Evolutionary conservation across 2,888 invertebrate genomes (phyloP).

Genomic region (Drosophila lutescens): DNA sequence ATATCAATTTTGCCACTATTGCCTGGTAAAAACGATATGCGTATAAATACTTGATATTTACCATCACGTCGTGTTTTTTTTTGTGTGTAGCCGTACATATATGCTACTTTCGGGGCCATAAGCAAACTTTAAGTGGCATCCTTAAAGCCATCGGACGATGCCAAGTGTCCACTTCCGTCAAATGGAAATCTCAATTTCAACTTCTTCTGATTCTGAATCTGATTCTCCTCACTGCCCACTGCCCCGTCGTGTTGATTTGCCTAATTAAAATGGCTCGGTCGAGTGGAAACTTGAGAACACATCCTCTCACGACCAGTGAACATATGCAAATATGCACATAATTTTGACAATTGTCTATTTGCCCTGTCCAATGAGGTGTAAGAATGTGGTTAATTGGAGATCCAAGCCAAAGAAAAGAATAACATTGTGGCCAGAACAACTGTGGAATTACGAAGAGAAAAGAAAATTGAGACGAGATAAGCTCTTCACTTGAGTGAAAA

Average conservation of each 20-base stretch:
- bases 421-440: conserved; percentile 1
- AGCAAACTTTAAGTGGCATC: conserved; percentile 13
- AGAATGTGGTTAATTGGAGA: conserved; percentile 13
- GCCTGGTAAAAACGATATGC: too few species aligned
- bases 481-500: too few species aligned
- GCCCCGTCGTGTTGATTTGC: conserved; percentile 34
- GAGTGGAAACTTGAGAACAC: conserved; percentile 34
- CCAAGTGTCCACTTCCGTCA: conserved; percentile 35
- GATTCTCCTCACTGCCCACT: not conserved
- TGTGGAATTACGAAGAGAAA: too few species aligned
- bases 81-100: not conserved
- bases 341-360: conserved; percentile 3
- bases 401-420: not conserved
- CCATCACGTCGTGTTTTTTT: too few species aligned
- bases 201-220: conserved; percentile 2
- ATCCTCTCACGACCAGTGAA: conserved; percentile 4
- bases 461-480: too few species aligned
- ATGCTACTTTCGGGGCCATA: not conserved
- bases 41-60: too few species aligned
- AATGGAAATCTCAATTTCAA: conserved; percentile 34
- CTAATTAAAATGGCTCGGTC: conserved; percentile 40
- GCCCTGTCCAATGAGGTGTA: conserved; percentile 25
- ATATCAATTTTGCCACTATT: too few species aligned
- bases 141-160: conserved; percentile 9
- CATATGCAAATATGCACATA: not conserved